Percentiles rank a stretch among this genome's conserved stretches.
phyloP scores from a whole-genome alignment of 2,888 invertebrate species.

The Lingula anatina region DNA sequence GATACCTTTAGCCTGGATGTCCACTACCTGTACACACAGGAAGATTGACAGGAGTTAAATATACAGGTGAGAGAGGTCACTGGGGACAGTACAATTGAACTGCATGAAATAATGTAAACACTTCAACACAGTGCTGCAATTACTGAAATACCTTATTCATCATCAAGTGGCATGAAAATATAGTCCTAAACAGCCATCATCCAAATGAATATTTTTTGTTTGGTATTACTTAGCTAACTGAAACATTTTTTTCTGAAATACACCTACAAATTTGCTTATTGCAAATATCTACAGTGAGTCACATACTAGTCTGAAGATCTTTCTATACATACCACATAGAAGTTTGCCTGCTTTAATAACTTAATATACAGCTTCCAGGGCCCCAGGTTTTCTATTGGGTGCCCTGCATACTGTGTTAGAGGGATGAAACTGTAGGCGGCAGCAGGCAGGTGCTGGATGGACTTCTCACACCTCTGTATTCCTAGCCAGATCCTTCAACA shows the following conservation, averaged over 20 bases:
- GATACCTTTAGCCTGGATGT: slow-evolving; percentile 73
- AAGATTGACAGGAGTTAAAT: background rate
- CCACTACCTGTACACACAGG: slow-evolving; percentile 65
- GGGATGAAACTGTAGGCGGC: slow-evolving; percentile 81
- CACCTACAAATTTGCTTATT: too few species aligned
- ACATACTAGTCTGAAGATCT: too few species aligned
- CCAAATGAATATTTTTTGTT: too few species aligned
- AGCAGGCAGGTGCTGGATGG: slow-evolving; percentile 87
- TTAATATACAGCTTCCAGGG: slow-evolving; percentile 41
- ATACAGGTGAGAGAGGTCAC: background rate
- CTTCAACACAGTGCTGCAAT: too few species aligned
- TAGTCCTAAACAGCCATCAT: too few species aligned
- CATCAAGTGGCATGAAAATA: too few species aligned
- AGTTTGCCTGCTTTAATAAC: slow-evolving; percentile 59
- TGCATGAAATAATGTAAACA: too few species aligned
- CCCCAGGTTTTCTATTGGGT: slow-evolving; percentile 39
- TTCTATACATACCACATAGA: slow-evolving; percentile 75
- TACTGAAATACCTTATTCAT: too few species aligned
- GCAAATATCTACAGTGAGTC: too few species aligned
- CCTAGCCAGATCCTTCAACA: slow-evolving; percentile 77
- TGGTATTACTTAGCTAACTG: too few species aligned
- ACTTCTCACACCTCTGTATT: slow-evolving; percentile 87
- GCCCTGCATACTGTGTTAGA: slow-evolving; percentile 66
- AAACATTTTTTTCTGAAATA: too few species aligned
- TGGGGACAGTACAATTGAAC: too few species aligned